phyloP scores from a whole-genome alignment of 2,888 invertebrate genomes.

The Stenchaetothrips biformis region DNA sequence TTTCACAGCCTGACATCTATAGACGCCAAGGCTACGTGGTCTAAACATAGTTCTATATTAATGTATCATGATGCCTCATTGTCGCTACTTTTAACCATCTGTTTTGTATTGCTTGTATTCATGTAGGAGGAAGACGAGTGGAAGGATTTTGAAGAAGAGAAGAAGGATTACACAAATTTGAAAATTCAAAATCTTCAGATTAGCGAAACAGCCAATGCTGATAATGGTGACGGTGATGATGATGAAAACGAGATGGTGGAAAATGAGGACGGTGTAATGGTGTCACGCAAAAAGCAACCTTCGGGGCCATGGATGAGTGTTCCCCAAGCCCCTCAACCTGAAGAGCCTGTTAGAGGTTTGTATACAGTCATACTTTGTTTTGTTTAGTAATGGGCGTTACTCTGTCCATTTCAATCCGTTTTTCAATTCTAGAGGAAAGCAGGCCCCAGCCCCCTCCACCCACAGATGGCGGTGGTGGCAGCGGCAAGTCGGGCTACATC shows the following conservation, averaged over 20 bases:
- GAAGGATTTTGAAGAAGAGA: slow-evolving; percentile 79
- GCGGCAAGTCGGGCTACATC: slow-evolving; percentile 42
- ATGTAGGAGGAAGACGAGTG: slow-evolving; percentile 71
- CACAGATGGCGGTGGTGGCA: slow-evolving; percentile 40
- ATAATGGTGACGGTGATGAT: slow-evolving; percentile 44
- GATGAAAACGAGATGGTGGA: slow-evolving; percentile 47
- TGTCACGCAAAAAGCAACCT: slow-evolving; percentile 40
- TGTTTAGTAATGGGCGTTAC: not conserved
- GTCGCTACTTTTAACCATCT: not conserved
- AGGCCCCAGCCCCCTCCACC: slow-evolving; percentile 37
- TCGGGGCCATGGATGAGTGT: slow-evolving; percentile 50
- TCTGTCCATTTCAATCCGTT: not conserved
- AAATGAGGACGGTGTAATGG: slow-evolving; percentile 43
- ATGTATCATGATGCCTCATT: not conserved
- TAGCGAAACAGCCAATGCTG: slow-evolving; percentile 43
- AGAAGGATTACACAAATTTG: slow-evolving; percentile 78
- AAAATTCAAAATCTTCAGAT: slow-evolving; percentile 69
- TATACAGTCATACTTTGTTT: not conserved
- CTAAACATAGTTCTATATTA: not conserved
- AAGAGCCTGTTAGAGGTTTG: slow-evolving; percentile 33
- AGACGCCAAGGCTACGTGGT: not conserved
- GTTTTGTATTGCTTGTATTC: slow-evolving; percentile 32
- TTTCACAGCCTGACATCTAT: not conserved
- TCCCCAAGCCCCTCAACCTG: slow-evolving; percentile 42
- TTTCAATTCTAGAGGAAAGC: not conserved